phyloP scores from a whole-genome alignment of 92 coral and sea anemone genomes.

The Zoanthus gigantus region DNA sequence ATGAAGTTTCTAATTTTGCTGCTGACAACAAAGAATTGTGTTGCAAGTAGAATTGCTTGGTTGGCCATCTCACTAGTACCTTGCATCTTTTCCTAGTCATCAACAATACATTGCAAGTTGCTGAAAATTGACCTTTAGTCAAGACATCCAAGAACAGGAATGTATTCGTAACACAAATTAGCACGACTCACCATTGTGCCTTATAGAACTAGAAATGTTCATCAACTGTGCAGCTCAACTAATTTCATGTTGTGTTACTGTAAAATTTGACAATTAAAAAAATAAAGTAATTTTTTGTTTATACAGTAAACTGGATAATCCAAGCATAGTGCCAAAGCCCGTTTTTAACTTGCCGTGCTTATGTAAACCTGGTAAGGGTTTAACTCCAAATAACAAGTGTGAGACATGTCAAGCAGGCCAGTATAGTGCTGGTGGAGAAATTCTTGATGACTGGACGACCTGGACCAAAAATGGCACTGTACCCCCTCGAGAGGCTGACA shows the following conservation, averaged over 20 bases:
- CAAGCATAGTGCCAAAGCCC: slow-evolving; percentile 38
- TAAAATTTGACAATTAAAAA: neutral
- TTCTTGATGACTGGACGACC: slow-evolving; percentile 72
- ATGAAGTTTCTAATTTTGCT: no score
- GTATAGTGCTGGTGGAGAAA: slow-evolving; percentile 82
- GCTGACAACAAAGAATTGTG: no score
- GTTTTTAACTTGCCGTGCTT: slow-evolving; percentile 60
- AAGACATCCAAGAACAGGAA: no score
- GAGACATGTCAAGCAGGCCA: slow-evolving; percentile 49
- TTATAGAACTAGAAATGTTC: no score
- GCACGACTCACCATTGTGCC: no score
- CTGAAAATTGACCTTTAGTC: no score
- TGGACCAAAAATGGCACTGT: slow-evolving; percentile 81
- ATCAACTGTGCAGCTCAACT: no score
- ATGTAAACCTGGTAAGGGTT: slow-evolving; percentile 75
- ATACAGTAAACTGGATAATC: slow-evolving; percentile 32
- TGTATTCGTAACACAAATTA: no score
- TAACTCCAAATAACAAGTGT: slow-evolving; percentile 51
- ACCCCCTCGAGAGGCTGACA: slow-evolving; percentile 75
- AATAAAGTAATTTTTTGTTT: neutral
- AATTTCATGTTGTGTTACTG: neutral
- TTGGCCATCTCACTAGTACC: no score
- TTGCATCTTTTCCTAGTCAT: no score
- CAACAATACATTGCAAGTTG: no score
- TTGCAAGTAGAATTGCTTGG: no score